These are phyloP conservation scores for Limonius californicus DNA, from an alignment of 1,140 invertebrate species.

Conservation along the genomic window DNA sequence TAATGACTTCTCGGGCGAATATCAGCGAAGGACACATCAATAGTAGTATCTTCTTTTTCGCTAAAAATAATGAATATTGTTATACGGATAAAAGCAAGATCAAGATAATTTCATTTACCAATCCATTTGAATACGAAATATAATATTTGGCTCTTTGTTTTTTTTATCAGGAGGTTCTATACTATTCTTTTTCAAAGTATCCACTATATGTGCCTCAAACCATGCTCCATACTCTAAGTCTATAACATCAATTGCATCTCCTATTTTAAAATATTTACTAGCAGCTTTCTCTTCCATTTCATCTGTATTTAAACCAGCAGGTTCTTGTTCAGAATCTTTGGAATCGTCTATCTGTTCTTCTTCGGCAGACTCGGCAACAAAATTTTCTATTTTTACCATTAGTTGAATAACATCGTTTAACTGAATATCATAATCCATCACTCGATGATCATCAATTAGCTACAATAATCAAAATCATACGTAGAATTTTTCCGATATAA, in stretches of 20 bases:
- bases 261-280: constrained; percentile 57
- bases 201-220: constrained; percentile 59
- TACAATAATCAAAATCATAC: neutral
- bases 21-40: constrained; percentile 52
- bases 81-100: constrained; percentile 15
- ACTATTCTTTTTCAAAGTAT: constrained; percentile 47
- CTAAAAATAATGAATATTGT: constrained; percentile 28
- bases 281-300: constrained; percentile 34
- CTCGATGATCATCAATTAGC: constrained; percentile 15
- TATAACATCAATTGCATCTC: constrained; percentile 67
- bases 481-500: no score
- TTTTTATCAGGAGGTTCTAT: constrained; percentile 43
- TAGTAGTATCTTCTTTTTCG: constrained; percentile 46
- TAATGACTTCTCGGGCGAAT: constrained; percentile 65
- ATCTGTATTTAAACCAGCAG: constrained; percentile 39
- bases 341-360: constrained; percentile 19
- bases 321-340: constrained; percentile 19
- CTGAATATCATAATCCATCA: constrained; percentile 19
- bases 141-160: constrained; percentile 22
- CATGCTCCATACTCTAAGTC: constrained; percentile 57
- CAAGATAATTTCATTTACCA: no score
- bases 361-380: constrained; percentile 18
- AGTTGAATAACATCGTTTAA: constrained; percentile 74
- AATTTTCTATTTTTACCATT: constrained; percentile 45
- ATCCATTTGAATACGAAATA: constrained; percentile 32